Percentiles rank a stretch among this genome's conserved stretches.
Conservation (phyloP, 2,888 invertebrate species). For the Chloromyia formosa region DNA sequence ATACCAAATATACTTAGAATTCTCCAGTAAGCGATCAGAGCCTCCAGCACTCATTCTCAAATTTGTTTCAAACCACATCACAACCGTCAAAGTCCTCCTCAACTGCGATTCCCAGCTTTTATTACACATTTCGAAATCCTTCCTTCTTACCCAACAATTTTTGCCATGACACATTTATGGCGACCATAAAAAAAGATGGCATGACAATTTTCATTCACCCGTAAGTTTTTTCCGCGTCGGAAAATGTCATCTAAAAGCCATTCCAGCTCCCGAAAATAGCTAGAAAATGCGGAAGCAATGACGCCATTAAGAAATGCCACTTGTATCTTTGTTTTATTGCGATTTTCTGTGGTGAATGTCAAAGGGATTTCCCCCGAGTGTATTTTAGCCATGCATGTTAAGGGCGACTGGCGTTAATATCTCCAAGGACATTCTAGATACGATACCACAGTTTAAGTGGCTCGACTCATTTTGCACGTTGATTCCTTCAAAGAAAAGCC, state of each 20-base stretch:
- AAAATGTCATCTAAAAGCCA: conserved; percentile 44
- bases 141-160: background rate
- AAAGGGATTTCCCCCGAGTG: conserved; percentile 22
- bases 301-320: conserved; percentile 38
- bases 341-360: conserved; percentile 17
- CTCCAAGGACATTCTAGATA: background rate
- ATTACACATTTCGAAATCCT: no score
- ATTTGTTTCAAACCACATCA: no score
- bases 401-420: background rate
- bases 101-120: no score
- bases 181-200: conserved; percentile 33
- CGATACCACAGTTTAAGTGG: background rate
- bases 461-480: background rate
- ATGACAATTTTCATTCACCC: conserved; percentile 28
- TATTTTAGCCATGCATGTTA: background rate
- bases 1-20: no score
- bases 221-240: background rate
- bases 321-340: conserved; percentile 25
- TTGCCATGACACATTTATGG: background rate
- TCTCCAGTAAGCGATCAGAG: no score
- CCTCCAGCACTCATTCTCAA: no score
- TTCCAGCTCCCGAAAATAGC: conserved; percentile 15
- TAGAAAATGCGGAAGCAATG: conserved; percentile 35
- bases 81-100: no score
- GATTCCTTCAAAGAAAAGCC: background rate